A percentile compares a stretch with the other conserved stretches of the same genome.
Conservation (phyloP, 2,888 invertebrate species). For the Trichopria drosophilae region DNA sequence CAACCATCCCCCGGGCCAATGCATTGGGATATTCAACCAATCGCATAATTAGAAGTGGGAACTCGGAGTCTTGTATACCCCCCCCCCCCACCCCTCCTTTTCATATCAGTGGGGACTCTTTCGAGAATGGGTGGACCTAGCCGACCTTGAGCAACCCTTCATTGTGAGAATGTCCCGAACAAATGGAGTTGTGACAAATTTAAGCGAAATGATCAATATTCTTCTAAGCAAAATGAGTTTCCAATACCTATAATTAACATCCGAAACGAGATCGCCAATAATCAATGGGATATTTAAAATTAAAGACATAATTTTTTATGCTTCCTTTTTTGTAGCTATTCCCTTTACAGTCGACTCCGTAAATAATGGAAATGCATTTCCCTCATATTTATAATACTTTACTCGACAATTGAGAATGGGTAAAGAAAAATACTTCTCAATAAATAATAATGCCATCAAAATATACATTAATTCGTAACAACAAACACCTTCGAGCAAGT, state of each 20-base stretch:
- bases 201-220: constrained; percentile 12
- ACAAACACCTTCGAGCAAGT: constrained; percentile 23
- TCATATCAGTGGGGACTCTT: no score
- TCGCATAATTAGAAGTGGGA: no score
- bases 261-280: constrained; percentile 15
- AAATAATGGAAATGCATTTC: constrained; percentile 15
- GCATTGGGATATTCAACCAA: no score
- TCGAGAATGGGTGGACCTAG: no score
- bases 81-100: no score
- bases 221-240: constrained; percentile 10
- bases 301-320: constrained; percentile 24
- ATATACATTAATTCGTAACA: constrained; percentile 12
- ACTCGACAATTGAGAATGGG: constrained; percentile 25
- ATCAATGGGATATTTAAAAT: constrained; percentile 12
- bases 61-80: no score
- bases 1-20: no score
- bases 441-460: constrained; percentile 4
- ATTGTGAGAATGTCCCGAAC: no score
- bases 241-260: constrained; percentile 17
- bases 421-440: constrained; percentile 16
- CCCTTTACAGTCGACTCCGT: constrained; percentile 11
- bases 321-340: constrained; percentile 15
- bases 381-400: constrained; percentile 16
- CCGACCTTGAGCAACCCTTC: no score
- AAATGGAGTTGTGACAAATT: no score